Evolutionary conservation across 2,113 vertebrate species (phyloP), one percentile per base, ranked within the genome.

Genomic region (Tonatia bakeri): DNA sequence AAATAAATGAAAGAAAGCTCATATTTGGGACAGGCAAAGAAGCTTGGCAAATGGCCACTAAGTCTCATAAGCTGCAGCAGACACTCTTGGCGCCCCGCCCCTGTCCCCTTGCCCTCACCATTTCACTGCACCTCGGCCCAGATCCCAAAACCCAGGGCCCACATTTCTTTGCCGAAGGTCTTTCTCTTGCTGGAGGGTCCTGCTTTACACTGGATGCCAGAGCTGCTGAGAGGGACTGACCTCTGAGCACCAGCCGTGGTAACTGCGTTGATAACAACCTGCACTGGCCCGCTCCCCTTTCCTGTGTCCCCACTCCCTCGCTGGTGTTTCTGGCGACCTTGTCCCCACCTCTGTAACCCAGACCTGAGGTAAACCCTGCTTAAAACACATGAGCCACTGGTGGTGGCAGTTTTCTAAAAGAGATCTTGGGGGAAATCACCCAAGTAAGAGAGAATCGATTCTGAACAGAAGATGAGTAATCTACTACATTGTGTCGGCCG

Each of bases 31-130:
- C 65, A 56, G 64, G 33, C 28, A 45, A 38, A 40, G 56, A 70
- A 82, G 22, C 17, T 0, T 76, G 87, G 79, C 38, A 16, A 38
- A 36, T 26, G 28, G 19, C 38, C 86, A 16, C 38, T 10, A 28
- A 19, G 38, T 22, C 85, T 50, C 9, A 15, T 4, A 38, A 70
- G 43, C 12, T 26, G 8, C 7, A 28, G 28, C 4, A 9, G 84
- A 17, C 13, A 15, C 1, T 0, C 5, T 26, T 10, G 24, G 12
- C 5, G 6, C n/a, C 31, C 7, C 0, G 0, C 2, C 11, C 59
- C 11, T 38, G 3, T 9, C 10, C 11, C 0, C 26, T 31, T 36
- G 36, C 33, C 43, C 40, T 85, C 19, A 4, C 8, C 11, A 22
- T 1, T 16, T 52, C 22, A 1, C 28, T 36, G 52, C n/a, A 52